Evolutionary conservation across 2,888 invertebrate species (phyloP), one percentile per base, ranked within the genome.

Genomic region (Eilema depressum): DNA sequence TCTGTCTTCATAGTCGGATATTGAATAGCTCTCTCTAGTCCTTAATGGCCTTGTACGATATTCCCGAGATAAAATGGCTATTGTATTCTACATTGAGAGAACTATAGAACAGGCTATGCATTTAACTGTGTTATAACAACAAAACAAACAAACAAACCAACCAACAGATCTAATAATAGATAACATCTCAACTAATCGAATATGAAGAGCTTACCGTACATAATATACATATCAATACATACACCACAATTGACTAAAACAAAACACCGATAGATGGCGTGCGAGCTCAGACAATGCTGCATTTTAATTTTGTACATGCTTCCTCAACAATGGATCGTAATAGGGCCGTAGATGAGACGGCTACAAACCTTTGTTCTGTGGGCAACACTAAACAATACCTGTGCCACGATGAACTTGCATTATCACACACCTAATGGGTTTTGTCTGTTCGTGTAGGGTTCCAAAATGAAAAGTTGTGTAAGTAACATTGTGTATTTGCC

Each of bases 371-470:
- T 92, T 93, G 92, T 92, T 91, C 90, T 82, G 83, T 83, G 90
- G 89, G 91, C 87, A 89, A 91, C 91, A 91, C 90, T 91, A 92
- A 93, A 94, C 94, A 95, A 95, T 94, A 94, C 94, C 94, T 94
- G 90, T 81, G 76, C 83, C 81, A 78, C 89, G 88, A 89, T 93
- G 93, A 94, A 93, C 92, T 93, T 94, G 95, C 95, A 94, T 93
- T 93, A 95, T 94, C 94, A 92, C 93, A 86, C 86, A 89, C 86
- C 91, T 93, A 93, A 94, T 94, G 93, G 93, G 93, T 92, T 93
- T 92, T 90, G 93, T 92, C 92, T 93, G 91, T 92, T 85, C 88
- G 83, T 86, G 83, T 81, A 78, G 78, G 83, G 84, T 76, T 83
- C 81, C 75, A 76, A 83, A 82, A 83, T 91, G 90, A 91, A 92